Percentiles rank a stretch among this genome's conserved stretches.
Evolutionary conservation across 2,113 vertebrate genomes (phyloP).

Genomic region (Chionomys nivalis): DNA sequence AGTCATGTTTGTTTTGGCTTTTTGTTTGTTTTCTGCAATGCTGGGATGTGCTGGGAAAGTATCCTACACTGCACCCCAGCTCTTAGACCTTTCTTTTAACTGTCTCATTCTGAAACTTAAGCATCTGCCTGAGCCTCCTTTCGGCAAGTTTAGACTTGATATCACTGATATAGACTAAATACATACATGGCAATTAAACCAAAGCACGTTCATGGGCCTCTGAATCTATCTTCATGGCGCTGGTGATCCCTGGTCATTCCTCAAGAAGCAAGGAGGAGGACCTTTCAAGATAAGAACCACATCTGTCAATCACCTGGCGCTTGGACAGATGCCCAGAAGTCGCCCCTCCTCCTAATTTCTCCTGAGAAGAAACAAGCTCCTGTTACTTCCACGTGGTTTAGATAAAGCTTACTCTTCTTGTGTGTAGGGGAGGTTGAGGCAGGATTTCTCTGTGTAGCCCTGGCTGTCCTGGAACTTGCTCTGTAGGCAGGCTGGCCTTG

Average conservation of each 20-base stretch:
- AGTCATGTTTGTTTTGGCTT: not conserved
- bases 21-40: not conserved
- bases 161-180: not conserved
- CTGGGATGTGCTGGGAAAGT: not conserved
- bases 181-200: not conserved
- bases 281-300: not conserved
- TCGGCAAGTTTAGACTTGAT: not conserved
- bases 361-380: not conserved
- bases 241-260: not conserved
- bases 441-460: not conserved
- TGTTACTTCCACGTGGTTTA: not conserved
- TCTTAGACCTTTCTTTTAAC: constrained; percentile 1
- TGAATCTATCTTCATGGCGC: not conserved
- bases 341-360: not conserved
- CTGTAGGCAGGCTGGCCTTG: not conserved
- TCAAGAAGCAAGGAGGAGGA: not conserved
- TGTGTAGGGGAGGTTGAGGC: not conserved
- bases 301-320: not conserved
- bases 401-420: not conserved
- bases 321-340: not conserved
- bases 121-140: not conserved
- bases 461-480: not conserved
- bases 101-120: not conserved
- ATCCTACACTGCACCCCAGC: too few relatives aligned
- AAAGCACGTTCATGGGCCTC: not conserved